Base-by-base conservation (phyloP, 2,113 vertebrate genomes). In the Dascyllus trimaculatus region DNA sequence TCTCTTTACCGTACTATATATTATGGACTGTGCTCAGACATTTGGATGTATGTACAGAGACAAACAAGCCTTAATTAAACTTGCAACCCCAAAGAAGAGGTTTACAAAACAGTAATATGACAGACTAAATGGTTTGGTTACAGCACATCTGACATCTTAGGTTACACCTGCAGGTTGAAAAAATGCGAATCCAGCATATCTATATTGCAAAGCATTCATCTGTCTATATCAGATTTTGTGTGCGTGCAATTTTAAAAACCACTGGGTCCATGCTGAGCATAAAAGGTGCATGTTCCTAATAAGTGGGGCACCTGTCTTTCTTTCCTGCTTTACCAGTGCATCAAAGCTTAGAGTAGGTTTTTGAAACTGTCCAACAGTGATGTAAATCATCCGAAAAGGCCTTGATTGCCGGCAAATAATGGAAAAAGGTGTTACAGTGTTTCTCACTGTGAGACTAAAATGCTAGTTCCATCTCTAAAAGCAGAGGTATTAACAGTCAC, bases 101-200 rank as follows among this genome's bases (percentile, higher is more conserved):
- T 53, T 21, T 21, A 19, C 35, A 63, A 29, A 49, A 32, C 51
- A 4, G 15, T 19, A n/a, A 63, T n/a, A 49, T 29, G 11, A 53
- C 1, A 25, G 38, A 46, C 15, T 26, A 15, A 38, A 56, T 29
- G 53, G 53, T 58, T 22, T 40, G 52, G 22, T 57, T 64, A 52
- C 21, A 64, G 7, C 9, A 24, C n/a, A 6, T 73, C 26, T 46
- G 11, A 71, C 21, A 57, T 22, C 57, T 57, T 63, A 70, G 21
- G 26, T 64, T 21, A 70, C 15, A 53, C 45, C 21, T 43, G 58
- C 51, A 53, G 18, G 29, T 58, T 14, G 10, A 43, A 60, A 65
- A 60, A 40, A 43, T 66, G 49, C 15, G 40, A 43, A 43, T 43
- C 13, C 40, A 13, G 13, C 13, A 43, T 14, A 11, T 43, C 40